phyloP scores from a whole-genome alignment of 2,113 vertebrate genomes.

The Cololabis saira region DNA sequence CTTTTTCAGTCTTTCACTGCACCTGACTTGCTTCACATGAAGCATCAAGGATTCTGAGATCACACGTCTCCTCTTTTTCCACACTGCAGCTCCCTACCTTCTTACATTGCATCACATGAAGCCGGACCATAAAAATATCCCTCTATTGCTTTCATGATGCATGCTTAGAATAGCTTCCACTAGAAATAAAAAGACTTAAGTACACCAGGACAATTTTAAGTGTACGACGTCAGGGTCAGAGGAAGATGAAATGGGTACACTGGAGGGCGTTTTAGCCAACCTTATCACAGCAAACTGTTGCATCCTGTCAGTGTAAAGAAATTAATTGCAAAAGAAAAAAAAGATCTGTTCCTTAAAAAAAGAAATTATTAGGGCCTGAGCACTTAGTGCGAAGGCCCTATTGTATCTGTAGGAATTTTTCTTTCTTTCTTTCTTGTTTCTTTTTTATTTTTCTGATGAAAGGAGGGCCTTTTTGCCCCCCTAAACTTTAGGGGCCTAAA shows the following conservation, averaged over 20 bases:
- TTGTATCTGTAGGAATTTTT: too few species aligned
- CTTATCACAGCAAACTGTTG: neutral
- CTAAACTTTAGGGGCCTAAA: too few species aligned
- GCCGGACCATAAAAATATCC: slow-evolving; percentile 66
- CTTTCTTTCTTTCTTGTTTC: too few species aligned
- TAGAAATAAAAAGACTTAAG: slow-evolving; percentile 81
- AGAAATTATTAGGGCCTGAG: too few species aligned
- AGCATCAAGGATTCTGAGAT: slow-evolving; percentile 24
- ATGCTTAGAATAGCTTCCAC: slow-evolving; percentile 82
- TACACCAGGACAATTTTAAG: slow-evolving; percentile 71
- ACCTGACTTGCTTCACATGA: slow-evolving; percentile 8
- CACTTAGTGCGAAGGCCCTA: too few species aligned
- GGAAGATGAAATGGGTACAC: slow-evolving; percentile 42
- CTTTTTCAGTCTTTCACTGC: neutral
- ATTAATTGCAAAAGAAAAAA: neutral
- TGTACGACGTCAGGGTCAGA: slow-evolving; percentile 39
- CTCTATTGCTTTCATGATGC: slow-evolving; percentile 75
- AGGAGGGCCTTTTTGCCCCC: too few species aligned
- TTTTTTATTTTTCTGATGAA: too few species aligned
- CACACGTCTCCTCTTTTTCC: slow-evolving; percentile 28
- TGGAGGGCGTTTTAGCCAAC: slow-evolving; percentile 13
- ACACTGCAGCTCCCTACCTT: slow-evolving; percentile 20
- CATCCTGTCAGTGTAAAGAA: neutral
- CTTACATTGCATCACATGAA: slow-evolving; percentile 15
- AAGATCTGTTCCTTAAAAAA: too few species aligned